Evolutionary conservation across 2,888 invertebrate species (phyloP).

Genomic region (Eristalis intricaria): DNA sequence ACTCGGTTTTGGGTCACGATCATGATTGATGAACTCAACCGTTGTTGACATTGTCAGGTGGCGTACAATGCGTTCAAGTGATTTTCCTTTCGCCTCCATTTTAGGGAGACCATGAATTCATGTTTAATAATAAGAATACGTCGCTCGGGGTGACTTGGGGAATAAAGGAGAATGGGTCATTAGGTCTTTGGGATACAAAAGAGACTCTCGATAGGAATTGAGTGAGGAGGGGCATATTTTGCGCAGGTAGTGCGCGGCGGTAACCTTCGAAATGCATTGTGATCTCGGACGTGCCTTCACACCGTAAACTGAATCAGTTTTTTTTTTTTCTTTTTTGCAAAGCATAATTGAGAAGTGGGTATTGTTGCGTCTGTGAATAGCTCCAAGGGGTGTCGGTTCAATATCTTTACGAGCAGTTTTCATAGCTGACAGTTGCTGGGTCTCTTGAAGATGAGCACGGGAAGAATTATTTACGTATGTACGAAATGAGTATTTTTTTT

Average conservation of each 20-base stretch:
- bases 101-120: neutral
- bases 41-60: slow-evolving; percentile 62
- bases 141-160: neutral
- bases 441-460: neutral
- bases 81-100: slow-evolving; percentile 11
- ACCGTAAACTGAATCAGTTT: neutral
- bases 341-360: neutral
- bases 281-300: neutral
- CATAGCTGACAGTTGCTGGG: neutral
- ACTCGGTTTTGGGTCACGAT: slow-evolving; percentile 52
- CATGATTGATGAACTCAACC: slow-evolving; percentile 65
- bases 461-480: neutral
- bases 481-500: neutral
- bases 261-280: neutral
- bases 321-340: neutral
- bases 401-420: neutral
- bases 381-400: neutral
- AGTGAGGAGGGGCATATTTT: neutral
- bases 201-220: neutral
- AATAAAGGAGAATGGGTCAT: slow-evolving; percentile 16
- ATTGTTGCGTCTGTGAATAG: neutral
- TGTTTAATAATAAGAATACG: neutral
- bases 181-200: neutral
- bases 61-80: slow-evolving; percentile 37
- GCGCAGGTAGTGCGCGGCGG: neutral